These are phyloP conservation scores for Trachymyrmex cornetzi DNA, from an alignment of 1,140 invertebrate genomes.

Conservation along the genomic window DNA sequence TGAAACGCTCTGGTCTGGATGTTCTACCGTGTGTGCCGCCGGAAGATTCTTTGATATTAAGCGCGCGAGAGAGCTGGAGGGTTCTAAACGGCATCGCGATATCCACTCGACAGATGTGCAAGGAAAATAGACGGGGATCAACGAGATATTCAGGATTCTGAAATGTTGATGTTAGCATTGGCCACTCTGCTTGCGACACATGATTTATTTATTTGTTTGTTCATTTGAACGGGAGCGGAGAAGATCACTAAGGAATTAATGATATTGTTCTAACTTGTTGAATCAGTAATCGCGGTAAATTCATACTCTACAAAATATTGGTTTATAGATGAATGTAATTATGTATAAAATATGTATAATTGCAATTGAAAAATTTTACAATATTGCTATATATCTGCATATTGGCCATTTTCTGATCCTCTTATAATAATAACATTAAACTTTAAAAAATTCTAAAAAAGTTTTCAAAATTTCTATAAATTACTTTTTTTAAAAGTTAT, in stretches of 20 bases:
- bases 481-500: not conserved
- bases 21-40: not conserved
- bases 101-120: conserved; percentile 53
- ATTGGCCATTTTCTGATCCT: not conserved
- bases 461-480: not conserved
- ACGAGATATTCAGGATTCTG: conserved; percentile 25
- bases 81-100: conserved; percentile 50
- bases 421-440: not conserved
- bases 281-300: not conserved
- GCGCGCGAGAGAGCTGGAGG: conserved; percentile 63
- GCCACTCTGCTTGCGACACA: not conserved
- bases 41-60: conserved; percentile 79
- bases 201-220: conserved; percentile 47
- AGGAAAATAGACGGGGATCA: conserved; percentile 66
- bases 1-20: conserved; percentile 23
- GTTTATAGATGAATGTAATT: not conserved
- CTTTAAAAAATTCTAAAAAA: too few species aligned
- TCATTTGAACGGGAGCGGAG: not conserved
- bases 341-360: not conserved
- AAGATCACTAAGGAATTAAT: not conserved
- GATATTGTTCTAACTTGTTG: conserved; percentile 14
- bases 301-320: not conserved
- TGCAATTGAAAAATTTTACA: not conserved
- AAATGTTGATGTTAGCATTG: conserved; percentile 39
- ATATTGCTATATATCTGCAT: not conserved